Percentiles rank a stretch among this genome's conserved stretches.
phyloP scores from a whole-genome alignment of 1,140 invertebrate genomes.

The Lithobius niger region DNA sequence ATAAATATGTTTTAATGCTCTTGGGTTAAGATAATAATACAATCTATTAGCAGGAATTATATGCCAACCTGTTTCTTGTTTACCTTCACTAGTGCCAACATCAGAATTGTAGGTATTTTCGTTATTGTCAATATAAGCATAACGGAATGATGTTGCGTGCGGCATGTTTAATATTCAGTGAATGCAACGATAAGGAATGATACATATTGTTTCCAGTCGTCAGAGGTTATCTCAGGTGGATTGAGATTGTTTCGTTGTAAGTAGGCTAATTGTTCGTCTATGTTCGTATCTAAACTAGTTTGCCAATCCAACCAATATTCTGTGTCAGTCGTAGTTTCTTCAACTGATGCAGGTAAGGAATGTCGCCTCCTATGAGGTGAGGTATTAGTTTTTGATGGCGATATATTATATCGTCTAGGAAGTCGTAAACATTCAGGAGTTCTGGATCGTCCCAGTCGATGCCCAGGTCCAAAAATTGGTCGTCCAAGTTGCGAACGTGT shows the following conservation, averaged over 20 bases:
- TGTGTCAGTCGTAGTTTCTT: too few relatives aligned
- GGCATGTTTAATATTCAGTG: background rate
- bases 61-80: background rate
- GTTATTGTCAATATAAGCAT: background rate
- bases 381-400: too few relatives aligned
- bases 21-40: too few relatives aligned
- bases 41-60: background rate
- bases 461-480: background rate
- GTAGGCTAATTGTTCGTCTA: background rate
- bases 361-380: too few relatives aligned
- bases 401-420: background rate
- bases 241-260: too few relatives aligned
- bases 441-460: background rate
- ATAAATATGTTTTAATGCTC: too few relatives aligned
- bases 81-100: too few relatives aligned
- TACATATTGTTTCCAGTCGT: background rate
- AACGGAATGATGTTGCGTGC: background rate
- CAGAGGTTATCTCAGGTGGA: too few relatives aligned
- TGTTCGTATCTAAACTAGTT: background rate
- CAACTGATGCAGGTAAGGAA: too few relatives aligned
- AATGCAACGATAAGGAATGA: background rate
- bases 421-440: background rate
- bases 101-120: background rate
- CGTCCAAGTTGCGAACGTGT: background rate
- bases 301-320: too few relatives aligned